Evolutionary conservation across 2,888 invertebrate species (phyloP), one percentile per base, ranked within the genome.

Genomic region (Stenurella melanura): DNA sequence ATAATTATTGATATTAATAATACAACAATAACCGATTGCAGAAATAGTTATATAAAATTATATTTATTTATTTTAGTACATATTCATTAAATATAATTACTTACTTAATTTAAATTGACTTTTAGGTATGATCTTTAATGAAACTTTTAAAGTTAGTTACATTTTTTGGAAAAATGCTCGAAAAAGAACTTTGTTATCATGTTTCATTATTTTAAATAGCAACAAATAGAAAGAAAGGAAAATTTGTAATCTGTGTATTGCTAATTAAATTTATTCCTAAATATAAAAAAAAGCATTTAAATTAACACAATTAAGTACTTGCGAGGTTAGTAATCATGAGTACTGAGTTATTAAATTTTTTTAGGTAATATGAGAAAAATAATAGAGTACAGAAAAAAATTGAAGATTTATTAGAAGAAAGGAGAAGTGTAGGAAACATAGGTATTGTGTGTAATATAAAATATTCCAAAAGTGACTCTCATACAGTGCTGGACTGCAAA

Each of bases 301-400:
- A 34, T 34, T 34, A 34, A 7, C 30, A 50, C 50, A n/a, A 12
- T n/a, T 50, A 50, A 50, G 30, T 34, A 34, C 6, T 34, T 34
- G 9, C 30, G 30, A 34, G 30, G 30, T 34, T 34, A 34, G 7
- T 7, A 9, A 34, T 34, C 7, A 6, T 54, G 15, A 17, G 54
- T 10, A 19, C 58, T 58, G n/a, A 21, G 21, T 67, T 21, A 12
- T 69, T 69, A 1, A 21, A 56, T 70, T 72, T 34, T n/a, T 71
- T 72, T 72, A 72, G 72, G 54, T 72, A 30, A 42, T 72, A 72
- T 72, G 72, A 9, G 72, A 72, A 72, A 70, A 58, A 72, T 17
- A 72, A 11, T 70, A 60, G 21, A 57, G 38, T 10, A 71, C 42
- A 57, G n/a, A 21, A 72, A 42, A 30, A 63, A 26, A 50, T 21